Evolutionary conservation across 2,113 vertebrate genomes (phyloP), one percentile per base, ranked within the genome.

Genomic region (Ictalurus furcatus): DNA sequence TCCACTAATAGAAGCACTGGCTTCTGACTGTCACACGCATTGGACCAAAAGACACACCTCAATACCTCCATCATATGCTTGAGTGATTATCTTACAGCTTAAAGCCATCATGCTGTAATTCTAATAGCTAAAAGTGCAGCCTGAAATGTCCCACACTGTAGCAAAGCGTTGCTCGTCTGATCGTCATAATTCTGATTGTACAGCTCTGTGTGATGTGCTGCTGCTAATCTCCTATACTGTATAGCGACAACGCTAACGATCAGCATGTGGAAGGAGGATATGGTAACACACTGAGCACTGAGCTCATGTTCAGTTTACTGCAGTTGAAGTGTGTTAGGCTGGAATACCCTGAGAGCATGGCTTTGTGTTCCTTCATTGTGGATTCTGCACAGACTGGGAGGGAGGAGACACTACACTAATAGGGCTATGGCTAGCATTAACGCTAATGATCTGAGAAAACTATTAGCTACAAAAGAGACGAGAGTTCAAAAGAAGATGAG

Each of bases 401-500:
- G 76, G 40, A 82, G 79, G 65, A 48, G 44, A n/a, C 0, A 19
- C 52, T 81, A 63, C 84, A 13, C 69, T 80, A 86, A 79, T 86
- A 61, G 59, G 79, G 52, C 23, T 78, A 67, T 12, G 25, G 40
- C 88, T 76, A 87, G 14, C 61, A 87, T 84, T 84, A 84, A 61
- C n/a, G 17, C 78, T 89, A 88, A 88, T 90, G 88, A 84, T 86
- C 69, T 86, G 88, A 91, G 79, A 56, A 90, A 88, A 88, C 48
- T 88, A 88, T 85, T 88, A 88, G 67, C 59, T 82, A 37, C 67
- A 61, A 80, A 54, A 37, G n/a, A 80, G 67, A 76, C 54, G 7
- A 44, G 69, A 78, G 73, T 52, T 44, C 48, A 71, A 85, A 58
- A 89, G 61, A 59, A 90, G 69, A 88, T 40, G 69, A 84, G 65